Evolutionary conservation across 2,888 invertebrate genomes (phyloP), one percentile per base, ranked within the genome.

Genomic region (Diarsia rubi): DNA sequence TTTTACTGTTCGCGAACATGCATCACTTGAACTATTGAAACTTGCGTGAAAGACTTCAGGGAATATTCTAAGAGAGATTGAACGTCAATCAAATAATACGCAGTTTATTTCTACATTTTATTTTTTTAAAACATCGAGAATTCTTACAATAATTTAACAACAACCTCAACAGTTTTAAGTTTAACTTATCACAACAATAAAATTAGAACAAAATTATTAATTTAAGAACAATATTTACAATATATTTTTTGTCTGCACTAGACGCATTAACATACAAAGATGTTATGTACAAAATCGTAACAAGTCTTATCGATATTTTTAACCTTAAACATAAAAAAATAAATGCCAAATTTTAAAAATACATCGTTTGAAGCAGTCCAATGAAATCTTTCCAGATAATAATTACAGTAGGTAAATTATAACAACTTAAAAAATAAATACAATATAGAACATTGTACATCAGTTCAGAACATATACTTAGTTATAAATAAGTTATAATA

Each of bases 181-280:
- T 68, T 77, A 86, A 86, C 92, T 90, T 92, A 93, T 93, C 92
- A 92, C 92, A 91, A 86, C 75, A 86, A 88, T 75, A 88, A 85
- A 81, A 87, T 86, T 83, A 85, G 78, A 79, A 85, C 60, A 82
- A 81, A 79, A 59, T 65, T 0, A 71, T 68, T 49, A 63, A 59
- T 79, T 76, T 73, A 76, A 65, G 68, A 75, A 75, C 54, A 75
- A 82, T 87, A 87, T 87, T 88, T 89, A 90, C 87, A 89, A 75
- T 65, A 77, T 54, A 69, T 79, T 80, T n/a, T 84, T 78, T 81
- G 81, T 83, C 72, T 83, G 81, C 75, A 85, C 62, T 45, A 70
- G 63, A 78, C 71, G 1, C n/a, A 11, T 54, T 71, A 31, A 71
- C 73, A 74, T 80, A 78, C 78, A 57, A 24, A 73, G 14, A 49